Conservation (phyloP, 2,113 vertebrate species). For the Hirundichthys speculiger region DNA sequence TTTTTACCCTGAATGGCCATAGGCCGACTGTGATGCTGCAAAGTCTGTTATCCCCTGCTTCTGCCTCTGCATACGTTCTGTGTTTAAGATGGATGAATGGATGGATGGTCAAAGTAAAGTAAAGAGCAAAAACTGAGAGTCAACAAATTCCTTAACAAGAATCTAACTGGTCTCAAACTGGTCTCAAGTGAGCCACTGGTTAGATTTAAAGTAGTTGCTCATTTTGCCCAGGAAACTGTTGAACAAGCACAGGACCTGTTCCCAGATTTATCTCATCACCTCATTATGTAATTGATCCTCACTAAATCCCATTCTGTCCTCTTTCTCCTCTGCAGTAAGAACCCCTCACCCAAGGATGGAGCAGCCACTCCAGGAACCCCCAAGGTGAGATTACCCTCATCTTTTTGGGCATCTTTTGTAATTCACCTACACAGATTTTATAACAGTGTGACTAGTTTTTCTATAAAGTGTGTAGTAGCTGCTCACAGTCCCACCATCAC, state of each 20-base stretch:
- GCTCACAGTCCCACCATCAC: background rate
- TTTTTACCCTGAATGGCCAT: constrained; percentile 88
- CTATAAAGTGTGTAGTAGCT: background rate
- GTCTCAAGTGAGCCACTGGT: constrained; percentile 6
- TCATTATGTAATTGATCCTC: background rate
- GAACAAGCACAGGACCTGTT: background rate
- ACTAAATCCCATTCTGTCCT: constrained; percentile 14
- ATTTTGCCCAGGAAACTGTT: background rate
- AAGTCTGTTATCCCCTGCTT: constrained; percentile 87
- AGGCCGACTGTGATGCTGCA: constrained; percentile 91
- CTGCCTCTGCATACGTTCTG: background rate
- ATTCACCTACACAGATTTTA: background rate
- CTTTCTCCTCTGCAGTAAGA: constrained; percentile 85
- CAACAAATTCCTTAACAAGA: constrained; percentile 3
- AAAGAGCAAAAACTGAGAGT: background rate
- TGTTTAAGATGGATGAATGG: background rate
- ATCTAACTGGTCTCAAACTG: constrained; percentile 4
- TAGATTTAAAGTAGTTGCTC: constrained; percentile 14
- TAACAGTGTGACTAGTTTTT: background rate
- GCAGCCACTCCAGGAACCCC: constrained; percentile 90
- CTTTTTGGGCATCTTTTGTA: background rate
- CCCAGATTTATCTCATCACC: background rate
- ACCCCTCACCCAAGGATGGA: constrained; percentile 90
- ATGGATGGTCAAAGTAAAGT: background rate
- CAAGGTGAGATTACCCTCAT: constrained; percentile 86